Evolutionary conservation across 2,888 invertebrate species (phyloP).

Genomic region (Drosophila peninsularis): DNA sequence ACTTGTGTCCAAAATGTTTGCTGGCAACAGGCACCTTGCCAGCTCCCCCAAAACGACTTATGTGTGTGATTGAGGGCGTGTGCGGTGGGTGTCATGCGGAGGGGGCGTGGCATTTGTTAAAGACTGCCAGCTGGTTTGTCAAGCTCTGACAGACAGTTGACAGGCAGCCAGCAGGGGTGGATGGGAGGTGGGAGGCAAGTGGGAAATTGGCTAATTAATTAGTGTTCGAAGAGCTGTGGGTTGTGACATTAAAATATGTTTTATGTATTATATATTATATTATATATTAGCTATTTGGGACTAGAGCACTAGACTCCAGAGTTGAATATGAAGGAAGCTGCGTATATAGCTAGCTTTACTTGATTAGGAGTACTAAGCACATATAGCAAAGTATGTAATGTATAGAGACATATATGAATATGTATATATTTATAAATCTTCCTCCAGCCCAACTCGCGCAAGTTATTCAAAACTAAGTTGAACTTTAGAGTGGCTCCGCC

Average conservation of each 20-base stretch:
- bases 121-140: constrained; percentile 31
- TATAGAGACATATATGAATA: too few species aligned
- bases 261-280: not conserved
- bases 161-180: not conserved
- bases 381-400: not conserved
- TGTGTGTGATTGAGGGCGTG: constrained; percentile 1
- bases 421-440: not conserved
- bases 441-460: not conserved
- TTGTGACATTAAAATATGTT: too few species aligned
- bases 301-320: not conserved
- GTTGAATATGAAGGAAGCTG: not conserved
- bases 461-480: constrained; percentile 43
- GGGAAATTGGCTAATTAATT: not conserved
- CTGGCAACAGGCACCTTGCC: constrained; percentile 40
- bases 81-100: not conserved
- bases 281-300: not conserved
- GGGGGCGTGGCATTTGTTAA: not conserved
- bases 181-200: not conserved
- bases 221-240: not conserved
- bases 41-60: not conserved
- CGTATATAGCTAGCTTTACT: not conserved
- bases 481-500: constrained; percentile 21
- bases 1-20: constrained; percentile 58
- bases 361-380: not conserved
- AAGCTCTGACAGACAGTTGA: constrained; percentile 20